These are phyloP conservation scores for Bimastos eiseni DNA, from an alignment of 2,888 invertebrate genomes.

Conservation along the genomic window DNA sequence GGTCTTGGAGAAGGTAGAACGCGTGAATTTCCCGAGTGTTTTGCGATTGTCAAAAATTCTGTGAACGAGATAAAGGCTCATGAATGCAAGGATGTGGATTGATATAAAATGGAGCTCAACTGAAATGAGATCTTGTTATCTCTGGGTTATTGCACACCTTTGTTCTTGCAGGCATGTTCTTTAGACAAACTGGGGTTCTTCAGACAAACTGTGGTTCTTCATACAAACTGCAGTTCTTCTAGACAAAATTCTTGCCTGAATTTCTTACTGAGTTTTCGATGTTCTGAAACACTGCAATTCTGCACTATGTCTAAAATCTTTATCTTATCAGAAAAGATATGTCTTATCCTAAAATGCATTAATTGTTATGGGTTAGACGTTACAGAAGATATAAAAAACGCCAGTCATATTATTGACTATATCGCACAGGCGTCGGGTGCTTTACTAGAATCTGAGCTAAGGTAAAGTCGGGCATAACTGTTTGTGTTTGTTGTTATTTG, in stretches of 20 bases:
- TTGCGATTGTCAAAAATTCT: neutral
- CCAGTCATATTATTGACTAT: neutral
- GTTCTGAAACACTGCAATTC: neutral
- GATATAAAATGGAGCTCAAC: neutral
- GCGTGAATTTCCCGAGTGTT: neutral
- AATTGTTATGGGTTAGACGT: neutral
- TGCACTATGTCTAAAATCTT: neutral
- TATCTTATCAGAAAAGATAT: neutral
- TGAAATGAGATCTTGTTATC: neutral
- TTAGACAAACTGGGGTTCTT: neutral
- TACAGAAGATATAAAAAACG: neutral
- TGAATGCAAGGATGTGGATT: neutral
- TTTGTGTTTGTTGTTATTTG: neutral
- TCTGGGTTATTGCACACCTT: neutral
- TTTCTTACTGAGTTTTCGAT: neutral
- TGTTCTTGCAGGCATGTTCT: neutral
- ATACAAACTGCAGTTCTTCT: neutral
- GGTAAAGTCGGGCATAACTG: neutral
- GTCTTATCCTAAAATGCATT: neutral
- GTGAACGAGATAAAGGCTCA: neutral
- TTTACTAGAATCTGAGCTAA: neutral
- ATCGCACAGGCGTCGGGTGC: neutral
- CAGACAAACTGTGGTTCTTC: neutral
- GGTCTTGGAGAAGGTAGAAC: neutral
- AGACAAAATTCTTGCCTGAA: no score